Base-by-base conservation (phyloP, 2,888 invertebrate genomes). In the Cotesia congregata region DNA sequence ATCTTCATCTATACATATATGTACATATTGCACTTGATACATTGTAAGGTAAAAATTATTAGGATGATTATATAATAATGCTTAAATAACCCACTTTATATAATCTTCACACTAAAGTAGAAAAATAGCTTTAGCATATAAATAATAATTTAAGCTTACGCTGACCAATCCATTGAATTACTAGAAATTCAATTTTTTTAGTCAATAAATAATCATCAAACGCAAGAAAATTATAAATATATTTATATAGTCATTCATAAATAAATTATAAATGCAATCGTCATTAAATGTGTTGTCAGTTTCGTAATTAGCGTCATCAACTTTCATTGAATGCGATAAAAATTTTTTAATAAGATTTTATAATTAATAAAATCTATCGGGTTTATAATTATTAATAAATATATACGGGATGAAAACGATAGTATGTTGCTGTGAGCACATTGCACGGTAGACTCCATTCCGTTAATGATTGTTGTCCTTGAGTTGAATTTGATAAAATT, bases 401-500 rank as follows among this genome's bases (percentile, higher is more conserved):
- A 30, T 30, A 30, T 30, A 30, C 30, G 30, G 30, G 30, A 30
- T 30, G 30, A 30, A 30, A 30, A 30, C 30, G 30, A 30, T 30
- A 30, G 12, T 50, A 50, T 0, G 50, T 4, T 7, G 50, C 17
- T n/a, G 15, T 17, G 15, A 62, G 17, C n/a, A 7, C 17, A 62
- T 15, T 62, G 17, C 15, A 9, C 5, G 17, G 62, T 15, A 62
- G 6, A 62, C 7, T 62, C 17, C 7, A n/a, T 62, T 62, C 17
- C 7, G 20, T 62, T 50, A 62, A 62, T 17, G 62, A 17, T 62
- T 17, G 15, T 62, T 20, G 62, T 17, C 62, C 62, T 62, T 62
- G 17, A 62, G 20, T 20, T 62, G 62, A 62, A 20, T 62, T 62
- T 62, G 62, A 62, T 62, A 62, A 62, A 62, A 62, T 62, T 62